Base-by-base conservation (phyloP, 2,888 invertebrate genomes). In the Netelia virgata region DNA sequence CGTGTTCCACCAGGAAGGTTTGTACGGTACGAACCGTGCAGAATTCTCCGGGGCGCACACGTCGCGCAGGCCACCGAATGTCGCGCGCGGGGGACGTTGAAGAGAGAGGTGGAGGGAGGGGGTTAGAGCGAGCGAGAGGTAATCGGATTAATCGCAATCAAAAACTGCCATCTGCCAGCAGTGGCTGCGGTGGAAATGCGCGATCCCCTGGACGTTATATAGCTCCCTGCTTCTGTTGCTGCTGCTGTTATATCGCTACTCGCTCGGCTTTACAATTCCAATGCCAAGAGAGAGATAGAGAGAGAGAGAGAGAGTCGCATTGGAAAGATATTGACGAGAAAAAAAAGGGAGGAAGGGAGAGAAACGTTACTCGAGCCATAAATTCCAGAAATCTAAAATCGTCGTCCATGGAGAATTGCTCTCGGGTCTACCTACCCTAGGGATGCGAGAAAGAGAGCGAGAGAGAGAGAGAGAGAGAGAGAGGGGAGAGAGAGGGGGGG, bases 321-420 rank as follows among this genome's bases (percentile, higher is more conserved):
- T 47, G 76, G 43, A 41, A 78, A 36, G 16, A 57, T 57, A 50
- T 85, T 76, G 82, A 41, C 64, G 36, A 28, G 43, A 23, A 47
- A 63, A 28, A 20, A 16, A 20, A 18, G 41, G 43, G 41, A 57
- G 76, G 73, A 73, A 82, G 79, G 77, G 68, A 66, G 63, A 20
- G 73, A 36, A 82, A n/a, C 57, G 73, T 61, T 70, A 81, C 75
- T 70, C 75, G 86, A 84, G 86, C 88, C 88, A 91, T 92, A 92
- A 92, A 93, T 93, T 93, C 88, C 90, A 88, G 88, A 92, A 93
- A 93, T 93, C 91, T 90, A 92, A 93, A 93, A 92, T 93, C 91
- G 89, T 82, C 86, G 86, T 79, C 88, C 90, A 88, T 88, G 87
- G 85, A 89, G 90, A 91, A 90, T 90, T 87, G 88, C 73, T 64